A percentile compares a stretch with the other conserved stretches of the same genome.
Evolutionary conservation across 2,797 vertebrate genomes (phyloP).

Genomic region (Ataeniobius toweri): DNA sequence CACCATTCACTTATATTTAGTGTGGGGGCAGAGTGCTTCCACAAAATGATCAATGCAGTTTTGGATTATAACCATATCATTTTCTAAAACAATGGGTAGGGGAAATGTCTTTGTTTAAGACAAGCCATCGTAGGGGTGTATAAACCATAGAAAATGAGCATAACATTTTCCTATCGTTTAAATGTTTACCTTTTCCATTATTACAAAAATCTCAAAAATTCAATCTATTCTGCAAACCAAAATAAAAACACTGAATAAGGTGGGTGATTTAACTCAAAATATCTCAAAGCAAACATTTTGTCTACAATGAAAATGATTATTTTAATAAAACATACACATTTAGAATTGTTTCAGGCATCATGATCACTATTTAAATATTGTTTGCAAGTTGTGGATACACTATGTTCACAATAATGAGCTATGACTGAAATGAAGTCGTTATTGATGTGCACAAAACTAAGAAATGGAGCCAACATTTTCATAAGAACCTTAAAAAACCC

Average conservation of each 20-base stretch:
- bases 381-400: background rate
- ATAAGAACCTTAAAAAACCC: background rate
- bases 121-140: too few relatives aligned
- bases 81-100: background rate
- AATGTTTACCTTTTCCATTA: background rate
- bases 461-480: conserved; percentile 6
- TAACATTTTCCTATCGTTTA: background rate
- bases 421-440: conserved; percentile 6
- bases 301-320: background rate
- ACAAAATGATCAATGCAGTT: too few relatives aligned
- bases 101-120: background rate
- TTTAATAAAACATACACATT: background rate
- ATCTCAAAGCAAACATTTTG: too few relatives aligned
- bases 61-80: background rate
- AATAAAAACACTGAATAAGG: background rate
- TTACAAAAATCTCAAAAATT: background rate
- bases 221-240: background rate
- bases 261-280: background rate
- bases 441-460: conserved; percentile 4
- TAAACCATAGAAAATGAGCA: background rate
- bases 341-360: background rate
- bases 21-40: too few relatives aligned
- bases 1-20: too few relatives aligned
- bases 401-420: background rate
- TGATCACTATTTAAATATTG: background rate